Base-by-base conservation (phyloP, 2,797 vertebrate genomes). In the Scolopax rusticola region DNA sequence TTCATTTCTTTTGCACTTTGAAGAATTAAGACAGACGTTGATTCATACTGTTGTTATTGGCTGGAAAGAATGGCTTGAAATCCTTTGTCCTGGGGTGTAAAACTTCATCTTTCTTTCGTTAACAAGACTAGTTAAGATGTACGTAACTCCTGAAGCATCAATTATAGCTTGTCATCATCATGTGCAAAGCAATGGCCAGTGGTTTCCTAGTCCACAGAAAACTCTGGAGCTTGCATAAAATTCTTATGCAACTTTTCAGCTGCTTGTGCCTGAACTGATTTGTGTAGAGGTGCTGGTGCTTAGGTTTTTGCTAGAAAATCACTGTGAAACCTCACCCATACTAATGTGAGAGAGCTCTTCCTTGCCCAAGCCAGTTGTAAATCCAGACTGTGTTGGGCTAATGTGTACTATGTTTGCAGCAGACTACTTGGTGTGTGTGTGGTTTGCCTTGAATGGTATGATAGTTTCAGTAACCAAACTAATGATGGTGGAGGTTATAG, bases 1-100 rank as follows among this genome's bases (percentile, higher is more conserved):
- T 92, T 74, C 33, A n/a, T 38, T 75, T 91, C 51, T 89, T 90
- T 92, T 92, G 63, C 27, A 6, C 74, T 97, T 94, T 91, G 56
- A 92, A 93, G 89, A 94, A 50, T 81, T 53, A 80, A 92, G 87
- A 18, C 78, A 94, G 89, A 73, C 32, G 17, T 32, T 68, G 67
- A 65, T 80, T 63, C 24, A 14, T 53, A 20, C 40, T 80, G 8
- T 81, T 96, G 30, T 20, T 77, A 80, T 57, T 93, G 93, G n/a
- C n/a, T 36, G n/a, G 27, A 59, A 85, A 47, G 87, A 93, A 84
- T 19, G 10, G 14, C 24, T 93, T 78, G 74, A 90, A 97, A 92
- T 86, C 30, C 56, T 69, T 85, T 95, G 60, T 69, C 79, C n/a
- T 93, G 40, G 60, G 61, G 89, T 76, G 18, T 85, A 47, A 89